phyloP scores from a whole-genome alignment of 2,888 invertebrate genomes.

The Bombylius discolor region DNA sequence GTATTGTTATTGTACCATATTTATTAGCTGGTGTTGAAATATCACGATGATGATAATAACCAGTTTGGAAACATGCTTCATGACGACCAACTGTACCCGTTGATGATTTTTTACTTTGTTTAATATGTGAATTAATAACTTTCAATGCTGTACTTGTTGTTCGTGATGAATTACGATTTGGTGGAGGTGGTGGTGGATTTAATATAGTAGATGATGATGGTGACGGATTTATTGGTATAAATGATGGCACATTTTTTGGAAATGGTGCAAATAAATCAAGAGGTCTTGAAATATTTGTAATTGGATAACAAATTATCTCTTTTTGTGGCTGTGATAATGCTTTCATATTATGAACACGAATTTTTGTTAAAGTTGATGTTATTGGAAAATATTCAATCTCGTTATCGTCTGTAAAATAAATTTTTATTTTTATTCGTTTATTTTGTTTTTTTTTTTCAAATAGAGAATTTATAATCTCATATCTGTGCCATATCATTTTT shows the following conservation, averaged over 20 bases:
- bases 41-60: constrained; percentile 14
- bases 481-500: neutral
- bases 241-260: constrained; percentile 47
- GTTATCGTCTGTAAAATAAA: constrained; percentile 51
- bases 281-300: constrained; percentile 33
- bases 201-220: constrained; percentile 38
- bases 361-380: constrained; percentile 66
- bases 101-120: constrained; percentile 11
- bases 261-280: constrained; percentile 43
- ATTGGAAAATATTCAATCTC: constrained; percentile 73
- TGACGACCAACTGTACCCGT: constrained; percentile 24
- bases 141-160: constrained; percentile 48
- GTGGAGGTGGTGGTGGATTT: constrained; percentile 48
- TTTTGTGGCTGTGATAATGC: constrained; percentile 30
- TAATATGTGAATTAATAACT: constrained; percentile 40
- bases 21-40: constrained; percentile 23
- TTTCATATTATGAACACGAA: constrained; percentile 52
- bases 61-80: constrained; percentile 31
- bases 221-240: constrained; percentile 39
- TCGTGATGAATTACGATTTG: constrained; percentile 61
- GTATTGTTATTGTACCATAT: constrained; percentile 31
- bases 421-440: neutral
- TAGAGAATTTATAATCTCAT: neutral
- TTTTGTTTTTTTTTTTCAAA: neutral
- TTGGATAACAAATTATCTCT: constrained; percentile 51